phyloP scores from a whole-genome alignment of 1,140 invertebrate genomes.

The Ceratina australensis region DNA sequence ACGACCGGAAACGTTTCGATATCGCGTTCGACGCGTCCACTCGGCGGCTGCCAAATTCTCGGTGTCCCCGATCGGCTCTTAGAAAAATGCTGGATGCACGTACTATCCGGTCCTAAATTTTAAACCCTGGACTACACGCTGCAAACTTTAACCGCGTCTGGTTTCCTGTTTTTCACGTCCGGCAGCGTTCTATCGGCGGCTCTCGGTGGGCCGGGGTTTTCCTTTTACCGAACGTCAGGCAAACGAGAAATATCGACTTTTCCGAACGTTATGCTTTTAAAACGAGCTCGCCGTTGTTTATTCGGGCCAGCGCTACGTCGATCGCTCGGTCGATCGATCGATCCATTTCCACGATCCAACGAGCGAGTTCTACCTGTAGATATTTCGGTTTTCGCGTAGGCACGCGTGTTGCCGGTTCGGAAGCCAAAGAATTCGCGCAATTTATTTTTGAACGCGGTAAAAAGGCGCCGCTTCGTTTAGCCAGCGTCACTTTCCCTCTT shows the following conservation, averaged over 20 bases:
- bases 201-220: neutral
- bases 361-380: neutral
- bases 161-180: neutral
- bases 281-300: neutral
- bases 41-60: conserved; percentile 34
- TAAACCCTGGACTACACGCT: no score
- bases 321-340: neutral
- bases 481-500: neutral
- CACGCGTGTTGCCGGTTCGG: neutral
- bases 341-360: no score
- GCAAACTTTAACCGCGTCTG: neutral
- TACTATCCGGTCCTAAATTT: no score
- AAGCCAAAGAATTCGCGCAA: conserved; percentile 55
- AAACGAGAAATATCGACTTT: neutral
- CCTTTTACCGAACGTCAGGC: neutral
- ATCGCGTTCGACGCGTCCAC: conserved; percentile 30
- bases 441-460: conserved; percentile 51
- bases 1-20: conserved; percentile 50
- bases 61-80: conserved; percentile 19
- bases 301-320: neutral
- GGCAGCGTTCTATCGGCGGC: neutral
- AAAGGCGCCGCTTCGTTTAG: conserved; percentile 28
- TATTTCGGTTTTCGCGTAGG: conserved; percentile 44
- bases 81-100: neutral
- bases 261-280: neutral